Percentiles rank a stretch among this genome's conserved stretches.
phyloP scores from a whole-genome alignment of 2,113 vertebrate genomes.

The Dascyllus trimaculatus region DNA sequence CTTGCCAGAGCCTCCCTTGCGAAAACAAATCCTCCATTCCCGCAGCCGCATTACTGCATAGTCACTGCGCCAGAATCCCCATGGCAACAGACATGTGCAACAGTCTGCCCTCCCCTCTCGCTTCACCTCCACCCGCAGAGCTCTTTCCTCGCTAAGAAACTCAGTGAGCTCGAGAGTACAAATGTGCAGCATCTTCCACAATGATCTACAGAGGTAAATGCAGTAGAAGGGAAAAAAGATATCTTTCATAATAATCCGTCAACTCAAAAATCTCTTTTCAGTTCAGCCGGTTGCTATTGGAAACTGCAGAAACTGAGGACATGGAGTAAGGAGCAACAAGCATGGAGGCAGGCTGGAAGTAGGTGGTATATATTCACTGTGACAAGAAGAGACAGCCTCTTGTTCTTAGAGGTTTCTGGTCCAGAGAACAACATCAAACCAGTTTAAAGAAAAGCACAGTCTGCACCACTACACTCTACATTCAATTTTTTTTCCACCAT shows the following conservation, averaged over 20 bases:
- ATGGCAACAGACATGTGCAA: constrained; percentile 86
- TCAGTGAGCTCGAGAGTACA: constrained; percentile 56
- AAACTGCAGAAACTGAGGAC: constrained; percentile 74
- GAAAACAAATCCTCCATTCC: constrained; percentile 80
- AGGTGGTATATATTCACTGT: constrained; percentile 64
- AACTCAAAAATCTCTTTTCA: constrained; percentile 68
- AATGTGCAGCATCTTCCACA: constrained; percentile 69
- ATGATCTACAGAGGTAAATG: constrained; percentile 70
- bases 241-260: constrained; percentile 76
- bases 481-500: constrained; percentile 30
- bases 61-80: constrained; percentile 84
- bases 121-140: constrained; percentile 22
- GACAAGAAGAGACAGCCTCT: constrained; percentile 61
- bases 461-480: constrained; percentile 14
- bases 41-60: constrained; percentile 79
- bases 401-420: constrained; percentile 60
- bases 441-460: constrained; percentile 34
- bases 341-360: constrained; percentile 60
- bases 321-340: constrained; percentile 63
- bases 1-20: constrained; percentile 48
- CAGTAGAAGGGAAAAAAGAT: constrained; percentile 62
- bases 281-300: constrained; percentile 81
- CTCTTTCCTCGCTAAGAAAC: constrained; percentile 51
- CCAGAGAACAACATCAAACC: constrained; percentile 51
- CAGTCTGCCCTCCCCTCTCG: constrained; percentile 59